Base-by-base conservation (phyloP, 1,140 invertebrate genomes). In the Copidosoma floridanum region DNA sequence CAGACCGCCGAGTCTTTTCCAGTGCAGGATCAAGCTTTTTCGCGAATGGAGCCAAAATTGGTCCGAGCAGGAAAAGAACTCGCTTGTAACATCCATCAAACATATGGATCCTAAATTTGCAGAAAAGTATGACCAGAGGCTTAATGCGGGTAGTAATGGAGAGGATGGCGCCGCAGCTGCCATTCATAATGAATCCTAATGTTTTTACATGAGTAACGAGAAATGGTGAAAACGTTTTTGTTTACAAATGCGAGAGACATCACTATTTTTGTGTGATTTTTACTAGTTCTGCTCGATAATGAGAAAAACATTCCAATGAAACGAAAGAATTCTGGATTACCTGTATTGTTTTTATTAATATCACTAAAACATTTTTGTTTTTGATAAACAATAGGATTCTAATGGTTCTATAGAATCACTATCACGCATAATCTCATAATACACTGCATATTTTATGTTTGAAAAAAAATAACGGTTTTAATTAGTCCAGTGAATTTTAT, bases 21-120 rank as follows among this genome's bases (percentile, higher is more conserved):
- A 94, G 73, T 95, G 93, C 72, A 85, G 93, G 51, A 87, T 95
- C 69, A 94, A 95, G 79, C 75, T 95, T 11, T 94, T 95, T 71
- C 84, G 85, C 69, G 89, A 94, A 78, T 95, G 93, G 93, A 89
- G 87, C 70, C 82, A 85, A 53, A 87, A 85, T 66, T 95, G 93
- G 93, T 84, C 84, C 40, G 82, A 86, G 43, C 85, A 88, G 58
- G 89, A 94, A 58, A 88, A 86, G 69, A 84, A 88, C 27, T 83
- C 83, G 54, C 79, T 92, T n/a, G 71, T 90, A 11, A 82, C 83
- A 44, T 85, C 85, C 54, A 85, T 92, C 24, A 84, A 85, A 48
- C 87, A 88, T 68, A 82, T 86, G 35, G 90, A 92, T 77, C 69
- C 85, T 16, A 84, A 83, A 60, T 91, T 92, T 72, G 85, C 83